These are phyloP conservation scores for Lumbricus terrestris DNA, from an alignment of 2,888 invertebrate species.

Conservation along the genomic window DNA sequence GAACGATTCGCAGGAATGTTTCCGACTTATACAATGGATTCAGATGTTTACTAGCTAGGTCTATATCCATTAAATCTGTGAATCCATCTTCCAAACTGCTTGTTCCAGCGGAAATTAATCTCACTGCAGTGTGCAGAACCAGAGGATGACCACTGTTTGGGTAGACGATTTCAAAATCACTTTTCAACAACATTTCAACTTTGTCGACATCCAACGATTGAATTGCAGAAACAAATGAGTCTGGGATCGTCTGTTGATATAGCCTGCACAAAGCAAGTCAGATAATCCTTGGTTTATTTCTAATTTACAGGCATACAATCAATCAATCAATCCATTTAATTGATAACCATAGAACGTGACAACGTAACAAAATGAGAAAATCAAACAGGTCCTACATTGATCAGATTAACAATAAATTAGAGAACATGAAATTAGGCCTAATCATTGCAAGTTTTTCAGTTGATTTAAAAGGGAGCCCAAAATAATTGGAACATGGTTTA, in stretches of 20 bases:
- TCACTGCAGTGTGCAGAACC: neutral
- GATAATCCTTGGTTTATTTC: neutral
- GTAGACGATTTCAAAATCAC: neutral
- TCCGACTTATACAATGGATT: neutral
- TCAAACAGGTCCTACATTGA: too few relatives aligned
- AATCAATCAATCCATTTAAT: too few relatives aligned
- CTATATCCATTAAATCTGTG: too few relatives aligned
- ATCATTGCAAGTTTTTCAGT: too few relatives aligned
- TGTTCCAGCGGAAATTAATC: neutral
- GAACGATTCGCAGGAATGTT: neutral
- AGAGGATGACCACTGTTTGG: neutral
- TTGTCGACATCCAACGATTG: neutral
- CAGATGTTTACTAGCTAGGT: neutral
- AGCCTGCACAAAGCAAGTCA: neutral
- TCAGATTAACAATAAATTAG: too few relatives aligned
- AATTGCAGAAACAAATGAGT: neutral
- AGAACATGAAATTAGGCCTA: too few relatives aligned
- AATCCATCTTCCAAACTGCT: too few relatives aligned
- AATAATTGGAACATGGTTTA: too few relatives aligned
- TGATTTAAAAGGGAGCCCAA: too few relatives aligned
- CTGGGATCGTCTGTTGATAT: neutral
- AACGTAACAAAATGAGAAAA: too few relatives aligned
- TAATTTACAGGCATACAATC: neutral
- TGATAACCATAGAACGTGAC: too few relatives aligned
- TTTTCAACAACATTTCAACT: neutral